These are phyloP conservation scores for Bryconaethiops microstoma DNA, from an alignment of 2,797 vertebrate species.

Conservation along the genomic window DNA sequence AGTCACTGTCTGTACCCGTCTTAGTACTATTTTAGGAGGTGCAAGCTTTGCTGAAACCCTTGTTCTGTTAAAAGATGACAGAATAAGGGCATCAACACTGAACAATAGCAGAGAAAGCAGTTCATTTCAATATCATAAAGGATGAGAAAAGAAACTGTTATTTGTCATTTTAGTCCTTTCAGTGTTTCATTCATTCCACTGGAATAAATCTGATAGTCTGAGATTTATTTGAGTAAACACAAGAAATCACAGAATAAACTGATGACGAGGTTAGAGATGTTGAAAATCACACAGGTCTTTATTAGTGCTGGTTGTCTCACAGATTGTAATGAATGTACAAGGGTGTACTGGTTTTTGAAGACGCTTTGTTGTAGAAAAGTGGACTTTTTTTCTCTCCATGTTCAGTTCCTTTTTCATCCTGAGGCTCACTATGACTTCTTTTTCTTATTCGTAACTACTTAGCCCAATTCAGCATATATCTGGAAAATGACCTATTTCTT, in stretches of 20 bases:
- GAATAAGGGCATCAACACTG: slow-evolving; percentile 10
- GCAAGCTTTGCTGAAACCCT: slow-evolving; percentile 17
- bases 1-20: slow-evolving; percentile 1
- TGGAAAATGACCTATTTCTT: neutral
- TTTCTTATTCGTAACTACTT: neutral
- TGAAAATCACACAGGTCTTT: neutral
- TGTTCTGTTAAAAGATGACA: slow-evolving; percentile 26
- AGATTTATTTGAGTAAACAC: neutral
- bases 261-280: neutral
- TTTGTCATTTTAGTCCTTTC: neutral
- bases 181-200: neutral
- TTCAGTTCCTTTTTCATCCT: neutral
- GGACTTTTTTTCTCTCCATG: neutral
- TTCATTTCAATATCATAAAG: slow-evolving; percentile 4
- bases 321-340: neutral
- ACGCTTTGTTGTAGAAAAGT: neutral
- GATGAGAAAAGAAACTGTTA: neutral
- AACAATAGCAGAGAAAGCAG: neutral
- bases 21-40: slow-evolving; percentile 29
- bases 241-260: neutral
- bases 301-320: neutral
- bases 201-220: neutral
- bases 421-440: neutral
- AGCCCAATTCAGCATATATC: neutral
- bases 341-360: neutral